These are phyloP conservation scores for Phodopus roborovskii DNA, from an alignment of 2,113 vertebrate species.

Conservation along the genomic window DNA sequence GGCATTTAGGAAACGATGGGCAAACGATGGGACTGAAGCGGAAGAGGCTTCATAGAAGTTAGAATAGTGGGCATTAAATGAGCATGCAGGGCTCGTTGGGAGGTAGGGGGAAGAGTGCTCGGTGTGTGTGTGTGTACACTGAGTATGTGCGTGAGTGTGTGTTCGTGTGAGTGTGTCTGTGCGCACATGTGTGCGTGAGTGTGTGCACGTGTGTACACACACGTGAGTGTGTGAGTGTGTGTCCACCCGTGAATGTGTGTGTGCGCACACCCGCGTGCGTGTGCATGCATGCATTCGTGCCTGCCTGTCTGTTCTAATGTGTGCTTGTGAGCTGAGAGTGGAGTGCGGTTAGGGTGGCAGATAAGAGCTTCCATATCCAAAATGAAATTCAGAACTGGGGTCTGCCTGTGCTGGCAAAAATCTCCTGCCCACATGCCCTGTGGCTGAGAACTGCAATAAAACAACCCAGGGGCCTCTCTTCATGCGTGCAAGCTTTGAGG, in stretches of 20 bases:
- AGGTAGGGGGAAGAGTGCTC: background rate
- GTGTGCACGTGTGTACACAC: background rate
- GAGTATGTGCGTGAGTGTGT: background rate
- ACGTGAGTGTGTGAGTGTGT: too few relatives aligned
- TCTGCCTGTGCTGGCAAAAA: background rate
- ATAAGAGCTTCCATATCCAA: background rate
- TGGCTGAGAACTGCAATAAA: background rate
- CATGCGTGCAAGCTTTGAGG: conserved; percentile 24
- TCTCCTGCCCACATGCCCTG: background rate
- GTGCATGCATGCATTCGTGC: background rate
- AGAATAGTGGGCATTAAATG: background rate
- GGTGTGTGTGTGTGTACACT: background rate
- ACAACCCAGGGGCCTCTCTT: background rate
- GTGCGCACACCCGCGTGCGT: background rate
- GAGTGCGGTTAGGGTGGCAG: background rate
- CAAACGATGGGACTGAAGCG: background rate
- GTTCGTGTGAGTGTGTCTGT: too few relatives aligned
- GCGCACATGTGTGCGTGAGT: background rate
- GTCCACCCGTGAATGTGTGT: background rate
- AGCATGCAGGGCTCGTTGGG: background rate
- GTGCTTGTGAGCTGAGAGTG: rapidly evolving
- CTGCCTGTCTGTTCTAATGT: background rate
- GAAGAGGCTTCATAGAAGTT: background rate
- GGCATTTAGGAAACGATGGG: background rate
- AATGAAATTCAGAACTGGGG: background rate